These are phyloP conservation scores for Rhadinocentrus ornatus DNA, from an alignment of 2,797 vertebrate species.

Conservation along the genomic window DNA sequence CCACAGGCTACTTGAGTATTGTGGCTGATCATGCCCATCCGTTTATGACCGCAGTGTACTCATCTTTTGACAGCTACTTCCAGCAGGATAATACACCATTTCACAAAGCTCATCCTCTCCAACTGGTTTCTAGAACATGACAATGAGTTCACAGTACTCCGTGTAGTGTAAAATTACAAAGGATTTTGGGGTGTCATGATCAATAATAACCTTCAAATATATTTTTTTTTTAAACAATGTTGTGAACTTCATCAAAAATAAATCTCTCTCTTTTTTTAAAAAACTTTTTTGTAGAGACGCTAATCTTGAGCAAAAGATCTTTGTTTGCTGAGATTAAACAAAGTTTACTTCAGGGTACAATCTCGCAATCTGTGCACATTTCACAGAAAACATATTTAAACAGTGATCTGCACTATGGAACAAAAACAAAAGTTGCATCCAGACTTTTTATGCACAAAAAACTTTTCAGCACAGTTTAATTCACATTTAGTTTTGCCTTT, in stretches of 20 bases:
- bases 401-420: neutral
- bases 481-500: neutral
- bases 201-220: neutral
- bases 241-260: neutral
- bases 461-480: neutral
- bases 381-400: neutral
- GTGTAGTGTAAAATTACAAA: too few relatives aligned
- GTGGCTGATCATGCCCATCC: neutral
- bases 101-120: neutral
- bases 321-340: neutral
- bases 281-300: neutral
- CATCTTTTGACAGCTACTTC: neutral
- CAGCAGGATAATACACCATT: neutral
- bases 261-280: neutral
- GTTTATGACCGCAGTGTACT: neutral
- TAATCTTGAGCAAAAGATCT: neutral
- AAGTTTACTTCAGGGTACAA: neutral
- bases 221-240: neutral
- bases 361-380: too few relatives aligned
- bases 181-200: neutral
- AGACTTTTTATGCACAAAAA: neutral
- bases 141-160: neutral
- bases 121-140: neutral
- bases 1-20: neutral
- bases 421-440: neutral